These are phyloP conservation scores for Crossocerus cetratus DNA, from an alignment of 2,888 invertebrate genomes.

Conservation along the genomic window DNA sequence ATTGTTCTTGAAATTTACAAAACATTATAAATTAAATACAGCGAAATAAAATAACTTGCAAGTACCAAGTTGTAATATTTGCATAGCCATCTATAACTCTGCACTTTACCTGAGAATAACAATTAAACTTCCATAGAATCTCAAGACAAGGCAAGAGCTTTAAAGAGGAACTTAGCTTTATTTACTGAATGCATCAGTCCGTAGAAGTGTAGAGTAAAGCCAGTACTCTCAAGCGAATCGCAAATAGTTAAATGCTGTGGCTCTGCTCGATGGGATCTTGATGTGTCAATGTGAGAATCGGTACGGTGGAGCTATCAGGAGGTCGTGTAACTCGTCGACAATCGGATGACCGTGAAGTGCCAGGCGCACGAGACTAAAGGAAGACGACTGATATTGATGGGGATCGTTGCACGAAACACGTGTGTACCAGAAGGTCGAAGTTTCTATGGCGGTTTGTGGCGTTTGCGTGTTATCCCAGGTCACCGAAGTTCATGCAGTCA, in stretches of 20 bases:
- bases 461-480: constrained; percentile 72
- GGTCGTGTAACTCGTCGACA: constrained; percentile 19
- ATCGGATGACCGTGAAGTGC: constrained; percentile 62
- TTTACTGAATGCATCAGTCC: no score
- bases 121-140: no score
- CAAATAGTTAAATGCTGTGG: neutral
- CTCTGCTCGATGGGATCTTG: neutral
- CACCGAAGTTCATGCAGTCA: constrained; percentile 84
- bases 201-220: no score
- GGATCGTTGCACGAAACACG: constrained; percentile 56
- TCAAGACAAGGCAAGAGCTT: no score
- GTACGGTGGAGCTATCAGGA: neutral
- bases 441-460: constrained; percentile 67
- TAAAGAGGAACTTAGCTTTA: no score
- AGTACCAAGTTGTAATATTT: no score
- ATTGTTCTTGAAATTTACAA: no score
- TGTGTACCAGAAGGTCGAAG: constrained; percentile 53
- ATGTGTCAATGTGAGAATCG: neutral
- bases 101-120: no score
- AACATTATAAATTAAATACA: no score
- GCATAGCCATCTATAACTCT: no score
- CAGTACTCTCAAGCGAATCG: no score
- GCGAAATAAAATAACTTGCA: no score
- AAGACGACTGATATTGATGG: constrained; percentile 27
- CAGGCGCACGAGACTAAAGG: constrained; percentile 29